Conservation (phyloP, 2,113 vertebrate species). For the Crocuta crocuta region DNA sequence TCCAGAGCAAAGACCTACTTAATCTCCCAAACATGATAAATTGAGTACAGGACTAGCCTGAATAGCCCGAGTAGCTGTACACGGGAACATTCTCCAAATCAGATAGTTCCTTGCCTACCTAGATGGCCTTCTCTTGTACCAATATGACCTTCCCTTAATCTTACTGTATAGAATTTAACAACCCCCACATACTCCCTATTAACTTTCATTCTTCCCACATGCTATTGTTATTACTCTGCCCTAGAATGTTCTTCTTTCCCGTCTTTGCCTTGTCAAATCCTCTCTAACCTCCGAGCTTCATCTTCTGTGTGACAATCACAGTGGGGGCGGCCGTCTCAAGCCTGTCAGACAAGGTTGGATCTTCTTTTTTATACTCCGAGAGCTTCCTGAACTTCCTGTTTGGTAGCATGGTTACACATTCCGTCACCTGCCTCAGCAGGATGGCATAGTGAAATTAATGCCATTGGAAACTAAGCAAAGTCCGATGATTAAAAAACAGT, state of each 20-base stretch:
- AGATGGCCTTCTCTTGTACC: not conserved
- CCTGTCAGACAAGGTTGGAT: not conserved
- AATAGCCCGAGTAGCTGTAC: not conserved
- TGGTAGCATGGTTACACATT: not conserved
- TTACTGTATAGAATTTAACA: not conserved
- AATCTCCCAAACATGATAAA: not conserved
- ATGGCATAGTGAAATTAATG: not conserved
- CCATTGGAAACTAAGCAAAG: not conserved
- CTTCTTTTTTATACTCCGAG: not conserved
- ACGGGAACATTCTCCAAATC: not conserved
- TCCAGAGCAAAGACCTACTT: not conserved
- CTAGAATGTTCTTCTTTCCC: not conserved
- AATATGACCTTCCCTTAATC: not conserved
- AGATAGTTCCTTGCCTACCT: not conserved
- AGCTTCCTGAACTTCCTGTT: not conserved
- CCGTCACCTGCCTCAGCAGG: not conserved
- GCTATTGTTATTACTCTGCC: not conserved
- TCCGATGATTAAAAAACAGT: not conserved
- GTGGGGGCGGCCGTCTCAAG: not conserved
- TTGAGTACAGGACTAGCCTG: not conserved
- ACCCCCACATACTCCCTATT: not conserved
- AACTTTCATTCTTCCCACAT: not conserved
- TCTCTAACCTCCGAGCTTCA: not conserved
- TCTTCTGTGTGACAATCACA: not conserved
- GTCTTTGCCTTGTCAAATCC: not conserved